These are phyloP conservation scores for Cryptotermes secundus DNA, from an alignment of 1,140 invertebrate species.

Conservation along the genomic window DNA sequence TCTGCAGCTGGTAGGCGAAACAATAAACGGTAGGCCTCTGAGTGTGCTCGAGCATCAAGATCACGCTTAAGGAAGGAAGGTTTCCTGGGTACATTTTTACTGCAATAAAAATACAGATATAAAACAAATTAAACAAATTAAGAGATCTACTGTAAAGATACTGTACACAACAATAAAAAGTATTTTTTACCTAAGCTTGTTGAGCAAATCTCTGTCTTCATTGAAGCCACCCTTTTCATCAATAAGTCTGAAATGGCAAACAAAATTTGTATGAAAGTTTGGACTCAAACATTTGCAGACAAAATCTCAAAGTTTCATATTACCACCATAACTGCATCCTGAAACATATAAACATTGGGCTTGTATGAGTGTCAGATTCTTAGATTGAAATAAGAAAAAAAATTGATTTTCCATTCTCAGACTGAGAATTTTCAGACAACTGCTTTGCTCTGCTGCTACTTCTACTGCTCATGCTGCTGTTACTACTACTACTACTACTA, in stretches of 20 bases:
- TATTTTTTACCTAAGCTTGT: constrained; percentile 69
- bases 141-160: not conserved
- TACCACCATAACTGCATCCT: no score
- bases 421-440: no score
- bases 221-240: constrained; percentile 82
- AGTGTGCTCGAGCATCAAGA: constrained; percentile 90
- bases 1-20: constrained; percentile 86
- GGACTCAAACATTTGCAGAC: no score
- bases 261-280: not conserved
- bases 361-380: no score
- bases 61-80: constrained; percentile 89
- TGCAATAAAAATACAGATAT: constrained; percentile 42
- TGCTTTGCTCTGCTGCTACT: no score
- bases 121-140: not conserved
- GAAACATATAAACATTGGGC: no score
- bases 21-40: constrained; percentile 77
- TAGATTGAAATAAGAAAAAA: no score
- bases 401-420: no score
- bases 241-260: constrained; percentile 63
- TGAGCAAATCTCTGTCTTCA: constrained; percentile 78
- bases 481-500: no score
- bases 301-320: no score
- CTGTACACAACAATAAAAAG: constrained; percentile 18
- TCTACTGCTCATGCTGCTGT: no score
- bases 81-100: constrained; percentile 83